These are phyloP conservation scores for Lucifuga dentata DNA, from an alignment of 2,113 vertebrate genomes.

Conservation along the genomic window DNA sequence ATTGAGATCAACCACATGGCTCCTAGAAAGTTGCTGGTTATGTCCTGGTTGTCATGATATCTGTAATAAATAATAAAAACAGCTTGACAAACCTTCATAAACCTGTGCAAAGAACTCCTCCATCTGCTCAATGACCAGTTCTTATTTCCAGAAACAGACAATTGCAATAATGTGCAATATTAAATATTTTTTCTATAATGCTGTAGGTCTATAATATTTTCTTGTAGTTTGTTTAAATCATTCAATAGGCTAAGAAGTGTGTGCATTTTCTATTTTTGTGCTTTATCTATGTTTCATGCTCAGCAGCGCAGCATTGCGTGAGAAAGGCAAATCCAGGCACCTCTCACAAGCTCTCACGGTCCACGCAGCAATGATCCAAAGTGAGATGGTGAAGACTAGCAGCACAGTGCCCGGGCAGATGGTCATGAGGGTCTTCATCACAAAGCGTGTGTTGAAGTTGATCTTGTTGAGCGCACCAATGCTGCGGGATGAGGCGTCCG, in stretches of 20 bases:
- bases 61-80: conserved; percentile 83
- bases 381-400: conserved; percentile 99
- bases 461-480: conserved; percentile 99
- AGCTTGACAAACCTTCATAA: conserved; percentile 30
- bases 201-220: conserved; percentile 13
- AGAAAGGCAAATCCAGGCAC: conserved; percentile 82
- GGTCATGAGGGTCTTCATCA: conserved; percentile 99
- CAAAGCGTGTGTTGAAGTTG: conserved; percentile 99
- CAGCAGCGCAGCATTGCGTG: conserved; percentile 40
- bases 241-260: conserved; percentile 21
- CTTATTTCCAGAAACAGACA: background rate
- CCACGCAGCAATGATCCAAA: conserved; percentile 99
- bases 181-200: conserved; percentile 9
- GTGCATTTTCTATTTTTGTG: conserved; percentile 64
- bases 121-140: background rate
- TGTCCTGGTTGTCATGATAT: conserved; percentile 97
- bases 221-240: conserved; percentile 24
- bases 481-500: conserved; percentile 98
- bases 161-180: background rate
- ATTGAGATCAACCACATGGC: conserved; percentile 99
- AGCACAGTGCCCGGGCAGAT: conserved; percentile 99
- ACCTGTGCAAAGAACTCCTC: conserved; percentile 6
- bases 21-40: conserved; percentile 99
- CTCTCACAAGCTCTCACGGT: conserved; percentile 99
- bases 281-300: conserved; percentile 73